Percentiles rank a stretch among this genome's conserved stretches.
Conservation (phyloP, 2,888 invertebrate species). For the Stenotaenia linearis region DNA sequence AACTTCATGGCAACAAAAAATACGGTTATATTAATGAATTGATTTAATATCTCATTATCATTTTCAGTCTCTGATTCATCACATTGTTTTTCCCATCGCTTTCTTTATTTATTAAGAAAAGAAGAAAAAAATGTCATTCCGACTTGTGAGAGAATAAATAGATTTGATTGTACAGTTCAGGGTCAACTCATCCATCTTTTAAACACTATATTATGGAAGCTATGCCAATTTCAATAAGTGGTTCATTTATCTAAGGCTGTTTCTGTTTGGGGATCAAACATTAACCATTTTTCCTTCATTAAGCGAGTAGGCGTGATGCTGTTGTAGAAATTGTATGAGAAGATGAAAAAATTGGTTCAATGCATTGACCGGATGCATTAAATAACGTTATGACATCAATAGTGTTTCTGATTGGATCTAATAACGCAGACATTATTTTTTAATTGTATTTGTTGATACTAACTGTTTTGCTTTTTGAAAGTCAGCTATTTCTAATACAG, state of each 20-base stretch:
- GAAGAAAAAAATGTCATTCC: not conserved
- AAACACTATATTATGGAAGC: not conserved
- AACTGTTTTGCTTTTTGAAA: too few relatives aligned
- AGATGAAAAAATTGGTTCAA: not conserved
- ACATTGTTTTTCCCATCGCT: not conserved
- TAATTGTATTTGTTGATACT: not conserved
- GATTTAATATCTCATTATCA: not conserved
- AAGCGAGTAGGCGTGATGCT: not conserved
- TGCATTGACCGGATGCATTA: not conserved
- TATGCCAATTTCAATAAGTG: not conserved
- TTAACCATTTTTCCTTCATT: not conserved
- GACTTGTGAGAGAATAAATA: not conserved
- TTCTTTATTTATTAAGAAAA: not conserved
- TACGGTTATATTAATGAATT: not conserved
- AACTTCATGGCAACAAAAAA: not conserved
- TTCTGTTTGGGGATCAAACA: not conserved
- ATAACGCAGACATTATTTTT: not conserved
- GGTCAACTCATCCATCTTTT: constrained; percentile 9
- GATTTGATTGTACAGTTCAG: not conserved
- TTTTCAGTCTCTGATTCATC: not conserved
- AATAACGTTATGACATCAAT: not conserved
- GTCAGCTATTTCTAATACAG: too few relatives aligned
- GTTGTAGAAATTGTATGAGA: not conserved
- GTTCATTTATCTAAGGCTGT: not conserved
- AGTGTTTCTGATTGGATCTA: not conserved